A percentile compares a stretch with the other conserved stretches of the same genome.
Conservation (phyloP, 64 coral and sea anemone genomes). For the Dendronephthya gigantea region DNA sequence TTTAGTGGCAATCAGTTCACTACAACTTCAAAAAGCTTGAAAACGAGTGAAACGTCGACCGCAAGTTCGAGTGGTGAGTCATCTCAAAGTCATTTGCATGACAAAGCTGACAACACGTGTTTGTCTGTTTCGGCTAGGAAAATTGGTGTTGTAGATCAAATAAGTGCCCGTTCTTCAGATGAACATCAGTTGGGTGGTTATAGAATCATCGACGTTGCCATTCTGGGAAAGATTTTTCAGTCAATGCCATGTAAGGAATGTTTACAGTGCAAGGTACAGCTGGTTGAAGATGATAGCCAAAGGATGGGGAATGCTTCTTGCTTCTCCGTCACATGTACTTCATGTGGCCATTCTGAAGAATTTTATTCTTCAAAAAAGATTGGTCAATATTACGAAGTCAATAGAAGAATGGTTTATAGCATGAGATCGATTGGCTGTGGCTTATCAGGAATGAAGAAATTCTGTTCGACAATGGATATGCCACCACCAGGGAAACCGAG, state of each 20-base stretch:
- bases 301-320: conserved; percentile 35
- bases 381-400: conserved; percentile 28
- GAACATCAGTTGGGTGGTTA: background rate
- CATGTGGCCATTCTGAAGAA: background rate
- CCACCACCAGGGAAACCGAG: background rate
- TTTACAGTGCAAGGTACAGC: conserved; percentile 5
- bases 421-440: no score
- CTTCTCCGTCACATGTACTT: background rate
- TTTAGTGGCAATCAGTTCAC: no score
- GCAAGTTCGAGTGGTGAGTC: no score
- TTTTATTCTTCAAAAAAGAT: no score
- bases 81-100: no score
- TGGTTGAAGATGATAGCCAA: conserved; percentile 26
- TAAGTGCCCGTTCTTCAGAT: background rate
- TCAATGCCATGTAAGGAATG: conserved; percentile 34
- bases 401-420: conserved; percentile 8
- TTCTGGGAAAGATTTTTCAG: background rate
- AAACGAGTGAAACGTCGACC: no score
- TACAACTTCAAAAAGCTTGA: no score
- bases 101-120: background rate
- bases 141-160: background rate
- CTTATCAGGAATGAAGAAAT: background rate
- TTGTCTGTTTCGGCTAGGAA: background rate
- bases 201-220: background rate
- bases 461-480: conserved; percentile 48